Evolutionary conservation across 2,888 invertebrate species (phyloP).

Genomic region (Aphidius colemani): DNA sequence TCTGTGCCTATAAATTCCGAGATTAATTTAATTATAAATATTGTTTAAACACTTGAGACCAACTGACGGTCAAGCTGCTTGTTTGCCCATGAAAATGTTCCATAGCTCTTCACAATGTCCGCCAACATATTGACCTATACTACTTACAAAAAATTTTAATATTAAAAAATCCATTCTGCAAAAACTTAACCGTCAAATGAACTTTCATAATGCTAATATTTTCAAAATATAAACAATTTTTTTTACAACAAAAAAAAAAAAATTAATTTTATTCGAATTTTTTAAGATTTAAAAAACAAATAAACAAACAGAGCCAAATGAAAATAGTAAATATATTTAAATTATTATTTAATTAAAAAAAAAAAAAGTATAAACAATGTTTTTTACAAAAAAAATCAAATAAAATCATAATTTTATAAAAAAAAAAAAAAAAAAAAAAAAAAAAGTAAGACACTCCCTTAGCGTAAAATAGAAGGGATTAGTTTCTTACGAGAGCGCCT

Average conservation of each 20-base stretch:
- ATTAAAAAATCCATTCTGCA: too few relatives aligned
- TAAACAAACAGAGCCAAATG: too few relatives aligned
- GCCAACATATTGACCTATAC: neutral
- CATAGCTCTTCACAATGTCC: neutral
- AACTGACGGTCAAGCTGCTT: conserved; percentile 51
- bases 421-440: conserved; percentile 14
- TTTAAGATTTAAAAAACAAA: too few relatives aligned
- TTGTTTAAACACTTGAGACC: conserved; percentile 60
- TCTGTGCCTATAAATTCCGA: conserved; percentile 33
- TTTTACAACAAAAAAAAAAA: too few relatives aligned
- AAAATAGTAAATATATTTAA: neutral
- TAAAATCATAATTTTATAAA: neutral
- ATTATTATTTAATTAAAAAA: conserved; percentile 25
- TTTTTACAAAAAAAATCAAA: conserved; percentile 3
- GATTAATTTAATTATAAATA: conserved; percentile 61
- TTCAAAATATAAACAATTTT: too few relatives aligned
- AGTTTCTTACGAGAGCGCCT: conserved; percentile 57
- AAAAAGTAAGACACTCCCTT: conserved; percentile 37
- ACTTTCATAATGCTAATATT: too few relatives aligned
- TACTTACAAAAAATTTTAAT: neutral
- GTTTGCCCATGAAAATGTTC: too few relatives aligned
- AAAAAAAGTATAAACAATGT: conserved; percentile 6
- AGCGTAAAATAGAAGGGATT: conserved; percentile 61
- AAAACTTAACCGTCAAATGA: too few relatives aligned
- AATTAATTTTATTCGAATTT: too few relatives aligned